Evolutionary conservation across 2,113 vertebrate genomes (phyloP), one percentile per base, ranked within the genome.

Genomic region (Phoxinus phoxinus): DNA sequence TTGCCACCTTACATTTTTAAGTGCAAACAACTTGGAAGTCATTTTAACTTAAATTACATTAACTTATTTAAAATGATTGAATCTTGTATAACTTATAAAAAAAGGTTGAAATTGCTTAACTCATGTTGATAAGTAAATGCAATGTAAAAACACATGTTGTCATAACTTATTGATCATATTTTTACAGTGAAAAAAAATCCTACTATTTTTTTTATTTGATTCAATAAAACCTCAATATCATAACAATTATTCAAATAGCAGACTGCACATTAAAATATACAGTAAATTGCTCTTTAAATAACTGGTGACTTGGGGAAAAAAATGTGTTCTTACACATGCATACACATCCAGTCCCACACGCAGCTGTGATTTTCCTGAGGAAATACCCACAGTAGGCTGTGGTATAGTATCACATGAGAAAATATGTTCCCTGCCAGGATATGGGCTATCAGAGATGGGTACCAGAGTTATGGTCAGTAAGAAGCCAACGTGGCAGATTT

Each of bases 401-500:
- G 83, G 86, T 86, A 84, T 17, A 51, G 48, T 17, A 41, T 41
- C 41, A 51, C 73, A 81, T 78, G 84, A 85, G 67, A 71, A 76
- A 7, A 76, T 21, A 71, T 59, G 12, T 27, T 30, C 35, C 30
- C 15, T 19, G 85, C 23, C 46, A 83, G 73, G 44, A 79, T 27
- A 56, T 75, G 76, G 46, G 25, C 23, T 59, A 82, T 82, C 67
- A 85, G 69, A 46, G 53, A 53, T 37, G 72, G 67, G 58, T 73
- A 77, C 65, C 12, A 48, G 21, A 21, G 63, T 15, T 15, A 23
- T 41, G 8, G 41, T 41, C 41, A 65, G 46, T 27, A n/a, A 61
- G 72, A 78, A 81, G 65, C 44, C 76, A 73, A 87, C 65, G 63
- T 81, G 63, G 65, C 77, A 81, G 35, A 81, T 85, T 48, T 48